Evolutionary conservation across 2,113 vertebrate species (phyloP), one percentile per base, ranked within the genome.

Genomic region (Alaudala cheleensis): DNA sequence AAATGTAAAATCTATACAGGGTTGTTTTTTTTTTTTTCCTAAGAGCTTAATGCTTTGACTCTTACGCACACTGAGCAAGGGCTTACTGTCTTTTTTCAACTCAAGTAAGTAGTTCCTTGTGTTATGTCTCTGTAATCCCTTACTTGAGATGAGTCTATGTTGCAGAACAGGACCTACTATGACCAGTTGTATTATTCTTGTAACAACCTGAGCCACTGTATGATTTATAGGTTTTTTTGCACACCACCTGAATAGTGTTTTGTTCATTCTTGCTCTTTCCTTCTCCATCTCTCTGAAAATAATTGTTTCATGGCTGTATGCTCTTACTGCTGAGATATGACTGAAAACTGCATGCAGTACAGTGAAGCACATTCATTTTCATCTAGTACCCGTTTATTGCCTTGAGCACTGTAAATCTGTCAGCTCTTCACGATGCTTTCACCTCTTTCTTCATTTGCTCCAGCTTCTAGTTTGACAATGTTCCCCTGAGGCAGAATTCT

Each of bases 381-480:
- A 96, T 97, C 95, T 62, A 58, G 97, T 97, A 97, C 97, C 95
- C 95, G 97, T 98, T 98, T 97, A 97, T 97, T 97, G 98, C 98
- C 97, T 97, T 92, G 97, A 98, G 98, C 98, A 92, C 97, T 98
- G 98, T 98, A 98, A 98, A 98, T 98, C 98, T 98, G 98, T 98
- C 98, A 98, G 97, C 98, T 98, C 97, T 98, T 98, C 97, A 62
- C 92, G 81, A 97, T 93, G 97, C 97, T 97, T 98, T 98, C 98
- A 98, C 98, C 98, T 98, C 97, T 98, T 98, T 98, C 98, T 98
- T 98, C 97, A 97, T 98, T 98, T 98, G 97, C 98, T 98, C 93
- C 93, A 96, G 97, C 97, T 98, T 98, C 98, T 98, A 98, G 98
- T 98, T 98, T 98, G 98, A 98, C 98, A 98, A 97, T 97, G 98